phyloP scores from a whole-genome alignment of 2,888 invertebrate species.

The Lepetodrilus schrolli region DNA sequence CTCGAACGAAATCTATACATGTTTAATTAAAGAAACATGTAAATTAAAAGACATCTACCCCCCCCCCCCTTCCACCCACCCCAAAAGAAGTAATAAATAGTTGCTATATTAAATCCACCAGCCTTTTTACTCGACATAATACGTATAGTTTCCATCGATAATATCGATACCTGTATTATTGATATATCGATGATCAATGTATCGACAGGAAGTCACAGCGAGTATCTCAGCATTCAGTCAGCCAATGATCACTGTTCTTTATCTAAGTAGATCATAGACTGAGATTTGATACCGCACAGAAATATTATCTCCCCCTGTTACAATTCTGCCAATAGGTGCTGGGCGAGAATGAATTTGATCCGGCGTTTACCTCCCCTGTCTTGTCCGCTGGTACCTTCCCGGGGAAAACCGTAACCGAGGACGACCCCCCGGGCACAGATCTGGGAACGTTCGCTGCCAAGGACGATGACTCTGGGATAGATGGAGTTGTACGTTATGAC shows the following conservation, averaged over 20 bases:
- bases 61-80: too few relatives aligned
- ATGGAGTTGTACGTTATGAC: background rate
- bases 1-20: too few relatives aligned
- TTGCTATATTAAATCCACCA: too few relatives aligned
- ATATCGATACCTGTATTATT: too few relatives aligned
- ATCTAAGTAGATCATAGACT: background rate
- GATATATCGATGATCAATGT: too few relatives aligned
- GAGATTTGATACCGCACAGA: background rate
- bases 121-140: too few relatives aligned
- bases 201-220: background rate
- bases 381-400: background rate
- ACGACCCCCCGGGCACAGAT: background rate
- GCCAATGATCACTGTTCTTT: background rate
- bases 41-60: too few relatives aligned
- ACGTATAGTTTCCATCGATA: too few relatives aligned
- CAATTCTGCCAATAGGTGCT: background rate
- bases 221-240: background rate
- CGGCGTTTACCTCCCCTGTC: background rate
- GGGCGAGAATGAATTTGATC: background rate
- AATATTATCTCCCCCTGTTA: background rate
- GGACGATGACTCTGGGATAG: background rate
- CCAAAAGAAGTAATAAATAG: too few relatives aligned
- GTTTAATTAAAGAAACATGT: too few relatives aligned
- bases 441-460: background rate
- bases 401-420: background rate